Evolutionary conservation across 2,888 invertebrate genomes (phyloP), one percentile per base, ranked within the genome.

Genomic region (Eremobia ochroleuca): DNA sequence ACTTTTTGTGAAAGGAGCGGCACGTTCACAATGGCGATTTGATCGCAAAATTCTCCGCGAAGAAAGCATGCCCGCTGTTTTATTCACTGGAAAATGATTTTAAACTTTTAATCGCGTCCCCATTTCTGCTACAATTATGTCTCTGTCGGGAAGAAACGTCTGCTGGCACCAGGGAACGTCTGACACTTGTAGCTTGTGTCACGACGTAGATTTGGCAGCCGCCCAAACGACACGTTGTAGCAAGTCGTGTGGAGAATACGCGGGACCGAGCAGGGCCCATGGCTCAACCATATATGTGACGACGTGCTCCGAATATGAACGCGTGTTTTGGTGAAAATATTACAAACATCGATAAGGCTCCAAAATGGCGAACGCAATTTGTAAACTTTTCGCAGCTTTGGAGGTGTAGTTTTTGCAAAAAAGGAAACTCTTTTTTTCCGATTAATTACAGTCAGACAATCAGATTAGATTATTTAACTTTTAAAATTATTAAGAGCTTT

Each of bases 161-260:
- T 89, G 91, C 91, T 92, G 94, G 89, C 91, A 89, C 86, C 90
- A 90, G 87, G 79, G 86, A 89, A 90, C 78, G 82, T 76, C 90
- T 92, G 95, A 95, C 95, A 96, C 96, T 96, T 96, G 96, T 96
- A 93, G 96, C 94, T 91, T 88, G 91, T 90, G 91, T 88, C 87
- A 87, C 90, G 87, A 87, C 86, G 89, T 82, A 91, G 90, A 90
- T 91, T 94, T 96, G 96, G 96, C 96, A 90, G 66, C 68, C 85
- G 79, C 88, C 96, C 96, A 96, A 93, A 88, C 88, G 89, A 82
- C 85, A 86, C 85, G 81, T 86, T 88, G 87, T 87, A 84, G 74
- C 86, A 86, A 88, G 86, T 90, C 85, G 85, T 83, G 87, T 86
- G 83, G 87, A 90, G 89, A 87, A 87, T 90, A 84, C 86, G 76